Percentiles rank a stretch among this genome's conserved stretches.
Conservation (phyloP, 2,113 vertebrate genomes). For the Atherinomorus stipes region DNA sequence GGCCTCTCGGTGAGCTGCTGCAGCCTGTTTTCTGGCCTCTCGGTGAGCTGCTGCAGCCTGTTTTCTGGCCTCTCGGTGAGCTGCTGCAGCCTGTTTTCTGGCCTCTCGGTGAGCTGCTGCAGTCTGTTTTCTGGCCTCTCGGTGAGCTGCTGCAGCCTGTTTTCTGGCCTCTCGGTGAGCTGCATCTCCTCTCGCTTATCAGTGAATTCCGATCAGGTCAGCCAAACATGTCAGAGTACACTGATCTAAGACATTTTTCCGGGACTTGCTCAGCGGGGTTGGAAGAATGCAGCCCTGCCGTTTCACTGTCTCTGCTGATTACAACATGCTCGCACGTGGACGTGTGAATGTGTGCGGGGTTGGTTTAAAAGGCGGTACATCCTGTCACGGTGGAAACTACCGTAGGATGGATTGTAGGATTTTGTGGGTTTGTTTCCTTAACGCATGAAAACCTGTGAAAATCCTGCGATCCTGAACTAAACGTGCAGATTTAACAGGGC, state of each 20-base stretch:
- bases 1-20: conserved; percentile 25
- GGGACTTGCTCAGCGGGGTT: conserved; percentile 36
- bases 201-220: conserved; percentile 67
- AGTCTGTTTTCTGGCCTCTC: conserved; percentile 42
- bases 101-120: conserved; percentile 11
- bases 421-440: too few species aligned
- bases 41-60: conserved; percentile 18
- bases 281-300: conserved; percentile 47
- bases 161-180: conserved; percentile 41
- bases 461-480: too few species aligned
- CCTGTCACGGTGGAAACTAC: too few species aligned
- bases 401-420: too few species aligned
- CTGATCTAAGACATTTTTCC: conserved; percentile 66
- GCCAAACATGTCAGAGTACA: conserved; percentile 63
- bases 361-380: conserved; percentile 1
- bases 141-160: conserved; percentile 19
- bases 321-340: background rate
- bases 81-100: conserved; percentile 40
- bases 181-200: conserved; percentile 59
- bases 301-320: conserved; percentile 43
- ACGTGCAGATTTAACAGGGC: too few species aligned
- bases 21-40: conserved; percentile 39
- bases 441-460: too few species aligned
- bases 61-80: conserved; percentile 42
- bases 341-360: conserved; percentile 4